phyloP scores from a whole-genome alignment of 1,140 invertebrate genomes.

The Camponotus pennsylvanicus region DNA sequence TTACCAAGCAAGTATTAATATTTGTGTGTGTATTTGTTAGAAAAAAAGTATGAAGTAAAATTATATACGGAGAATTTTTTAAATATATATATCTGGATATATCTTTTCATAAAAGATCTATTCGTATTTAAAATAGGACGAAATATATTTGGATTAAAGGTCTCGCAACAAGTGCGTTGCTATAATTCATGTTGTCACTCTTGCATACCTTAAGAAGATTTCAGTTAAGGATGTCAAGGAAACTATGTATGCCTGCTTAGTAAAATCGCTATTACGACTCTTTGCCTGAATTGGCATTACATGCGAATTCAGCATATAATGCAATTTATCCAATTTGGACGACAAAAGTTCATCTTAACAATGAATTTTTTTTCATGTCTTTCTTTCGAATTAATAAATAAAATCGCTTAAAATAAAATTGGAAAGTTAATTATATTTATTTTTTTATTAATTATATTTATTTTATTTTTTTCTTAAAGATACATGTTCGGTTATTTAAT shows the following conservation, averaged over 20 bases:
- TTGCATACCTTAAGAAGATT: conserved; percentile 58
- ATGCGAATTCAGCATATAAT: conserved; percentile 16
- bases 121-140: neutral
- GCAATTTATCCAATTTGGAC: neutral
- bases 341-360: neutral
- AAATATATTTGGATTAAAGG: conserved; percentile 64
- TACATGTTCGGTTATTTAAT: neutral
- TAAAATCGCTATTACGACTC: conserved; percentile 35
- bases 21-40: neutral
- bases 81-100: neutral
- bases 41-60: neutral
- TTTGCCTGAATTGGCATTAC: conserved; percentile 57
- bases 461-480: neutral
- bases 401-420: neutral
- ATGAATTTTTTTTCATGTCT: neutral
- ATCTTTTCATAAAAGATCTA: neutral
- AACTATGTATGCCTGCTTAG: conserved; percentile 60
- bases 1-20: neutral
- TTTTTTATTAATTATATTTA: neutral
- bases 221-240: conserved; percentile 73
- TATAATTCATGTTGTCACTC: conserved; percentile 43
- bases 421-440: neutral
- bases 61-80: neutral
- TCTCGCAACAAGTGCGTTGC: conserved; percentile 28
- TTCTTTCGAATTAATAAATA: neutral